A percentile compares a stretch with the other conserved stretches of the same genome.
phyloP scores from a whole-genome alignment of 1,140 invertebrate species.

The Dolichoris vasculosae region DNA sequence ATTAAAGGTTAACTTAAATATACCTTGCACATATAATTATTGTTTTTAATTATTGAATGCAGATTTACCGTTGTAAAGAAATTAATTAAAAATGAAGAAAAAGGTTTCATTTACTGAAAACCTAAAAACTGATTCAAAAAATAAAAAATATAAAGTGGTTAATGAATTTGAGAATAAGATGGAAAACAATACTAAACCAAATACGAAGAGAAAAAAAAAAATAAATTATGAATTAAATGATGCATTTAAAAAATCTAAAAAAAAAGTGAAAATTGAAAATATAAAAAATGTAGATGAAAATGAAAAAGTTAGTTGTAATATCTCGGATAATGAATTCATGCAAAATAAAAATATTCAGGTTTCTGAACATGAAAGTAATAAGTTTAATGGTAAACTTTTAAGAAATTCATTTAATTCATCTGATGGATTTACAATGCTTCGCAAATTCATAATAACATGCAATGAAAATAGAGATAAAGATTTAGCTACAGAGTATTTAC shows the following conservation, averaged over 20 bases:
- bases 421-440: conserved; percentile 49
- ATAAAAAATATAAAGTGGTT: background rate
- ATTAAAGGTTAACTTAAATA: background rate
- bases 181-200: background rate
- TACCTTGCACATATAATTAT: too few species aligned
- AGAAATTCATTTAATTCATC: conserved; percentile 55
- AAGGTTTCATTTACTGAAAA: background rate
- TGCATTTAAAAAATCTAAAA: background rate
- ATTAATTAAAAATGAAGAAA: conserved; percentile 13
- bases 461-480: conserved; percentile 69
- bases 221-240: conserved; percentile 17
- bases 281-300: conserved; percentile 13
- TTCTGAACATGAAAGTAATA: conserved; percentile 49
- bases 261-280: conserved; percentile 32
- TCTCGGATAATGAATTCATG: conserved; percentile 34
- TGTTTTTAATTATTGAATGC: too few species aligned
- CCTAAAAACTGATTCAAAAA: background rate
- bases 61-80: background rate
- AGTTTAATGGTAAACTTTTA: conserved; percentile 58
- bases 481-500: conserved; percentile 79
- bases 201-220: conserved; percentile 24
- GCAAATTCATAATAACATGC: conserved; percentile 58
- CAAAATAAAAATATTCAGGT: conserved; percentile 1
- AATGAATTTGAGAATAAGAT: background rate
- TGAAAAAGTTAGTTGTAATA: background rate